A percentile compares a stretch with the other conserved stretches of the same genome.
These are phyloP conservation scores for Percopsis omiscomaycus DNA, from an alignment of 2,797 vertebrate genomes.

Conservation along the genomic window DNA sequence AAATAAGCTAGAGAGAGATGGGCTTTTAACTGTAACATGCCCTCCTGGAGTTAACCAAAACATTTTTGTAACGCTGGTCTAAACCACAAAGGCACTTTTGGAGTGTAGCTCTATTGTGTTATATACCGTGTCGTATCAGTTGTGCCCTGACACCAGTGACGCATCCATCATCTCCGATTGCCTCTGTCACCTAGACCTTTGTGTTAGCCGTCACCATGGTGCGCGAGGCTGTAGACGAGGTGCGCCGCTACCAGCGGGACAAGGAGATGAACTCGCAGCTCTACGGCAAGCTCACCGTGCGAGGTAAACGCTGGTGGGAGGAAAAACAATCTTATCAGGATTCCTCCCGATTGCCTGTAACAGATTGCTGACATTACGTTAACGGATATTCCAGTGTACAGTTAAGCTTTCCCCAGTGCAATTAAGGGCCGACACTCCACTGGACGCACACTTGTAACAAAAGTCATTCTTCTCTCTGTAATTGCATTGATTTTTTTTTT, in stretches of 20 bases:
- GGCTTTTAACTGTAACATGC: too few relatives aligned
- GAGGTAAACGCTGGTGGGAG: slow-evolving; percentile 76
- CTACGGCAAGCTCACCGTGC: slow-evolving; percentile 93
- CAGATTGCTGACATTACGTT: slow-evolving; percentile 57
- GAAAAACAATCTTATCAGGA: background rate
- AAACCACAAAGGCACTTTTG: too few relatives aligned
- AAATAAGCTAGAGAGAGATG: too few relatives aligned
- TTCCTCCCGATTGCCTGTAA: background rate
- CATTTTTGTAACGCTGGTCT: too few relatives aligned
- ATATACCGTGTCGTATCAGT: too few relatives aligned
- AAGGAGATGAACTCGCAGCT: slow-evolving; percentile 98
- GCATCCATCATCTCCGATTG: too few relatives aligned
- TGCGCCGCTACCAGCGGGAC: slow-evolving; percentile 90
- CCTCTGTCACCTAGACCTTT: slow-evolving; percentile 79
- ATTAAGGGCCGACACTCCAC: slow-evolving; percentile 50
- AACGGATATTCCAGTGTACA: slow-evolving; percentile 39
- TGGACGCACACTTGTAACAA: slow-evolving; percentile 55
- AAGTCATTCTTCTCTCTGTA: slow-evolving; percentile 56
- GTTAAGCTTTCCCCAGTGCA: slow-evolving; percentile 23
- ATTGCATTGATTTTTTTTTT: slow-evolving; percentile 57
- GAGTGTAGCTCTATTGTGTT: too few relatives aligned
- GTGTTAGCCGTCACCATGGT: slow-evolving; percentile 92
- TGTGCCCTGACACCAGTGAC: too few relatives aligned
- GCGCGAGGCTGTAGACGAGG: slow-evolving; percentile 93
- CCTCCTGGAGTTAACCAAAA: too few relatives aligned